phyloP scores from a whole-genome alignment of 2,113 vertebrate genomes.

The Nettapus auritus region DNA sequence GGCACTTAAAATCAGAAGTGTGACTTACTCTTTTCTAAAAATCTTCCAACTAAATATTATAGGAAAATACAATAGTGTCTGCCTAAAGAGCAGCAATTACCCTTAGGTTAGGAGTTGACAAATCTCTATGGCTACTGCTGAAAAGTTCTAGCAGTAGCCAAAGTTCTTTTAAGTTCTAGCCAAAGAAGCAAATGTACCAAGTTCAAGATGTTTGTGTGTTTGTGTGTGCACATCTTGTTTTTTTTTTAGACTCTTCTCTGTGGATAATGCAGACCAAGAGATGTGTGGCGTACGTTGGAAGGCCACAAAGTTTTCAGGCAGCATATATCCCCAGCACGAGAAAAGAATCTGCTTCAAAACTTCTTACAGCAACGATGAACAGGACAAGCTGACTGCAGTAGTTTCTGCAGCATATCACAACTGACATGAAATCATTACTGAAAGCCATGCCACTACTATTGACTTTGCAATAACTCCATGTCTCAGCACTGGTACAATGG shows the following conservation, averaged over 20 bases:
- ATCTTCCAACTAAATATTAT: not conserved
- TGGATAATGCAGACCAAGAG: not conserved
- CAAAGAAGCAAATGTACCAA: fast-evolving
- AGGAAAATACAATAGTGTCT: not conserved
- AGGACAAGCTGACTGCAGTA: not conserved
- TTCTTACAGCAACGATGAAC: not conserved
- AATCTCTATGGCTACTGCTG: not conserved
- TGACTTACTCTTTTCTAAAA: not conserved
- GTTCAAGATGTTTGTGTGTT: not conserved
- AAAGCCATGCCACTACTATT: not conserved
- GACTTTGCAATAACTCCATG: slow-evolving; percentile 49
- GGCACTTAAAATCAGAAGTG: not conserved
- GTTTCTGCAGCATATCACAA: not conserved
- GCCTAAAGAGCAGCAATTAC: not conserved
- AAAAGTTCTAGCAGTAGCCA: not conserved
- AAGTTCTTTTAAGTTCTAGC: not conserved
- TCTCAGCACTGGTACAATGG: not conserved
- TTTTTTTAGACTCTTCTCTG: not conserved
- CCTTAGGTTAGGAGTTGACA: not conserved
- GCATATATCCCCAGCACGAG: not conserved
- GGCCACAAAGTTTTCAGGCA: not conserved
- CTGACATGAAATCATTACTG: slow-evolving; percentile 27
- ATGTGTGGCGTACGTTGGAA: not conserved
- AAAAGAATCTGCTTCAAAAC: not conserved
- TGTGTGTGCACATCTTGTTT: too few species aligned